Evolutionary conservation across 2,888 invertebrate genomes (phyloP).

Genomic region (Sesia bembeciformis): DNA sequence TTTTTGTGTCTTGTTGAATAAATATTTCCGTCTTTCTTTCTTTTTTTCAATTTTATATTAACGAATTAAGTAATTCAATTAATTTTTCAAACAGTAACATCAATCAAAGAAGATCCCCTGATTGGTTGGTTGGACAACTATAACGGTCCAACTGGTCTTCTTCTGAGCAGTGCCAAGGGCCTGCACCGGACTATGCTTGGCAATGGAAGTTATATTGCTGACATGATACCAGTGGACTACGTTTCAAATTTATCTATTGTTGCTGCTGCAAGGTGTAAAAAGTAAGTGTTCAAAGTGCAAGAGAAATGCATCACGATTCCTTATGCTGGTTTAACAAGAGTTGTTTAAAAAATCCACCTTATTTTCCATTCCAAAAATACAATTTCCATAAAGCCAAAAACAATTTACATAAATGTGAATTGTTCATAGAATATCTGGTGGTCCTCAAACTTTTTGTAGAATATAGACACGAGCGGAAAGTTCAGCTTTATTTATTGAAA

Average conservation of each 20-base stretch:
- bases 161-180: constrained; percentile 78
- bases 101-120: constrained; percentile 79
- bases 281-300: constrained; percentile 9
- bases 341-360: no score
- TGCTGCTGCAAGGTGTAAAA: constrained; percentile 66
- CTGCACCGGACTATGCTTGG: constrained; percentile 83
- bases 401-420: no score
- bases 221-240: constrained; percentile 87
- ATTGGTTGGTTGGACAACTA: constrained; percentile 95
- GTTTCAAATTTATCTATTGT: constrained; percentile 89
- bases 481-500: no score
- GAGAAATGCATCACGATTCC: no score
- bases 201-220: constrained; percentile 78
- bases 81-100: constrained; percentile 64
- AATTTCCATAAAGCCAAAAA: no score
- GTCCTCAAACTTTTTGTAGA: no score
- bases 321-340: no score
- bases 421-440: no score
- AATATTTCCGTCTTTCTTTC: no score
- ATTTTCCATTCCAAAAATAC: no score
- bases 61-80: background rate
- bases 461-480: no score
- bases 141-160: constrained; percentile 84
- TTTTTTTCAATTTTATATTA: background rate
- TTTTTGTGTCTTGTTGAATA: background rate